Base-by-base conservation (phyloP, 2,113 vertebrate species). In the Polypterus bichir region DNA sequence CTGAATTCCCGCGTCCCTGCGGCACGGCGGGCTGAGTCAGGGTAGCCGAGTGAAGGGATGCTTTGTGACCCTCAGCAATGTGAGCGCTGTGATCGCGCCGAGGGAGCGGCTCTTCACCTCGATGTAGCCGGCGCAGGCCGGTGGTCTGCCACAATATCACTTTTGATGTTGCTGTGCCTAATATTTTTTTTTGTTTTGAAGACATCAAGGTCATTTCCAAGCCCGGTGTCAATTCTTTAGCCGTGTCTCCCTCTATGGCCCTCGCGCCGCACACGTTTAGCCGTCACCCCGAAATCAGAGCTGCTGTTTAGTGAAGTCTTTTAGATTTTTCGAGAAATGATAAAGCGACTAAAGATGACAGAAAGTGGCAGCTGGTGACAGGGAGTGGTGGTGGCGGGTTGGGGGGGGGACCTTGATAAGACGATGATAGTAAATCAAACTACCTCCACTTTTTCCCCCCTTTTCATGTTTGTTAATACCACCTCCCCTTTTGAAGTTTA, bases 391-490 rank as follows among this genome's bases (percentile, higher is more conserved):
- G 27, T 27, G 27, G 27, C 27, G 27, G 27, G 27, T 27, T 27
- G 27, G 27, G 27, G 27, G n/a, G 52, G 45, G 3, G 44, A 61
- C 82, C 85, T 87, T 86, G 84, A 90, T 89, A 89, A 89, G 83
- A 89, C 79, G 83, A 89, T 88, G 88, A 89, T 84, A 86, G 85
- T 81, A 89, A 90, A 90, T 89, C 87, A 91, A 89, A 87, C 89
- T 85, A 83, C 83, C 78, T 84, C 83, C 86, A 87, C 84, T 86
- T 80, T 83, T 80, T 67, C 51, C 56, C 65, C 60, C 62, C 76
- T 81, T 90, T 91, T 91, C 87, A 91, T 91, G 89, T 90, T 89
- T 89, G 86, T 89, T 91, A 91, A 88, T 91, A 88, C 86, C 88
- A 85, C 84, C 87, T 89, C 79, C 82, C 76, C 83, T 83, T 91